Percentiles rank a stretch among this genome's conserved stretches.
phyloP scores from a whole-genome alignment of 1,140 invertebrate genomes.

The Drosophila tropicalis region DNA sequence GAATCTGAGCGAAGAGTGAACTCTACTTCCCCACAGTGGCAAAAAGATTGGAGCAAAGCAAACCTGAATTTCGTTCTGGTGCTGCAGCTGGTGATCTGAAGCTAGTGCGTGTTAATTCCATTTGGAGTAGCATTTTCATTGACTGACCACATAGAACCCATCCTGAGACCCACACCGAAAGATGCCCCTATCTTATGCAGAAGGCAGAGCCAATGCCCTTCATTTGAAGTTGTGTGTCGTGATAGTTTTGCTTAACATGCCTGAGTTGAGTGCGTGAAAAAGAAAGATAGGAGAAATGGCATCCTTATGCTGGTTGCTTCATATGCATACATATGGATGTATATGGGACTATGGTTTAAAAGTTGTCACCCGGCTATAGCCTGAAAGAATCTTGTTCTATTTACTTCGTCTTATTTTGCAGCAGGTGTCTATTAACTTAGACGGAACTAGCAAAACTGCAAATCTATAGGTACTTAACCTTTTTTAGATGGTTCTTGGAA shows the following conservation, averaged over 20 bases:
- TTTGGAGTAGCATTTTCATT: constrained; percentile 76
- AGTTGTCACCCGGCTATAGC: no score
- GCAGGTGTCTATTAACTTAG: not conserved
- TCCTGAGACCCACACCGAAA: not conserved
- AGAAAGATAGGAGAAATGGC: constrained; percentile 25
- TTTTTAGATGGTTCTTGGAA: no score
- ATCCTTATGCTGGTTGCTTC: constrained; percentile 11
- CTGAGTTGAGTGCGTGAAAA: constrained; percentile 27
- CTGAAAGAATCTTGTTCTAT: not conserved
- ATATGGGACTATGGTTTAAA: not conserved
- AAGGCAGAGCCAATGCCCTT: constrained; percentile 32
- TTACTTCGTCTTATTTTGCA: not conserved
- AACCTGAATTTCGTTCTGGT: constrained; percentile 26
- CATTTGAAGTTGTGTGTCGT: constrained; percentile 43
- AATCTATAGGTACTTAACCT: no score
- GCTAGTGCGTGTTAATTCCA: constrained; percentile 72
- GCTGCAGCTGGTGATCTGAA: constrained; percentile 33
- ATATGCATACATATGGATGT: constrained; percentile 10
- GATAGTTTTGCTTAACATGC: constrained; percentile 72
- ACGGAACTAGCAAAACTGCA: no score
- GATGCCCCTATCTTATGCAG: constrained; percentile 3
- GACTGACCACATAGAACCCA: constrained; percentile 60
- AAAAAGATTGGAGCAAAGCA: constrained; percentile 21
- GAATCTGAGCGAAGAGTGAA: not conserved
- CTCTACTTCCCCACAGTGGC: not conserved